phyloP scores from a whole-genome alignment of 1,140 invertebrate species.

The Drosophila repletoides region DNA sequence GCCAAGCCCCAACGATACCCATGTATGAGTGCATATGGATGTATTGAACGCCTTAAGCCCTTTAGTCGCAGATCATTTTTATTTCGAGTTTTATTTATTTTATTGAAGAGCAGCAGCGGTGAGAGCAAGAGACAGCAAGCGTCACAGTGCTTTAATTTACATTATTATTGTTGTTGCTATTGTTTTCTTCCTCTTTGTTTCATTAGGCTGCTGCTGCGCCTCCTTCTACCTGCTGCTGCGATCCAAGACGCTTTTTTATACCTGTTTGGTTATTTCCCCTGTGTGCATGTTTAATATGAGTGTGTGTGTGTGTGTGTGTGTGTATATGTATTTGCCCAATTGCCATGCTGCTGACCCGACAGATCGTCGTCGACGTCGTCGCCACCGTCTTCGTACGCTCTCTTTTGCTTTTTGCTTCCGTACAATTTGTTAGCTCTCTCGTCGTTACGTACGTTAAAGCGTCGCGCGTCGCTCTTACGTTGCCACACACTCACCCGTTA shows the following conservation, averaged over 20 bases:
- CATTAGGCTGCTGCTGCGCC: conserved; percentile 14
- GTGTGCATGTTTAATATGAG: background rate
- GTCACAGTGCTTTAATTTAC: conserved; percentile 33
- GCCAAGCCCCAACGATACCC: conserved; percentile 35
- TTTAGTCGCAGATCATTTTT: conserved; percentile 14
- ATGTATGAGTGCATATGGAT: background rate
- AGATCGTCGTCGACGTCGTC: conserved; percentile 37
- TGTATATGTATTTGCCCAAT: conserved; percentile 46
- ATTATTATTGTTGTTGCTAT: conserved; percentile 28
- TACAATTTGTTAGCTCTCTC: conserved; percentile 57
- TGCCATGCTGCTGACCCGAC: conserved; percentile 51
- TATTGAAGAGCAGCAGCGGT: background rate
- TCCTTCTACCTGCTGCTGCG: conserved; percentile 38
- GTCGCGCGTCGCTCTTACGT: conserved; percentile 33
- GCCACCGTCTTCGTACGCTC: conserved; percentile 19
- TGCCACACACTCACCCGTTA: conserved; percentile 63
- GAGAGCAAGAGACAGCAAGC: conserved; percentile 3
- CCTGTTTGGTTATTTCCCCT: conserved; percentile 55
- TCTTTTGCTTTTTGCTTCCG: conserved; percentile 50
- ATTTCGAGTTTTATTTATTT: no score
- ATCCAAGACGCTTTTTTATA: conserved; percentile 72
- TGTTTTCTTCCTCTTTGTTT: conserved; percentile 63
- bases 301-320: conserved; percentile 3
- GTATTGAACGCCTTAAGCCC: conserved; percentile 17
- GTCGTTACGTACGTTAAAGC: conserved; percentile 55